Percentiles rank a stretch among this genome's conserved stretches.
These are phyloP conservation scores for Drosophila lacteicornis DNA, from an alignment of 1,140 invertebrate species.

Conservation along the genomic window DNA sequence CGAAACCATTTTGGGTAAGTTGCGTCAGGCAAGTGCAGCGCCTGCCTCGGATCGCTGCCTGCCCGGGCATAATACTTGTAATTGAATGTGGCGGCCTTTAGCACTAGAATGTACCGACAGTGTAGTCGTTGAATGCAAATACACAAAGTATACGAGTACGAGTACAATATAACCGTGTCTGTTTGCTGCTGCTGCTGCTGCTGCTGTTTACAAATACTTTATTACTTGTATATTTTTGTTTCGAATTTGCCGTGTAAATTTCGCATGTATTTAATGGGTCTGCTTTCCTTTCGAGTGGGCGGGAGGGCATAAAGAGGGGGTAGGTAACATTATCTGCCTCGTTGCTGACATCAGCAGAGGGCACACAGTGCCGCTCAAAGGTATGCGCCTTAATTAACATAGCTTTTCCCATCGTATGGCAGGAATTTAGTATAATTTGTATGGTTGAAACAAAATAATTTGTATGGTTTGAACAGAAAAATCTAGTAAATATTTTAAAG, in stretches of 20 bases:
- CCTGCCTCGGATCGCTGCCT: constrained; percentile 42
- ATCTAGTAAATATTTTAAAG: background rate
- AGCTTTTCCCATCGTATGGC: constrained; percentile 12
- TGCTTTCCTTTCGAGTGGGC: constrained; percentile 23
- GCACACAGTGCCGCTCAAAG: constrained; percentile 73
- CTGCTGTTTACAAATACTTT: constrained; percentile 47
- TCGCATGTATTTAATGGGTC: constrained; percentile 50
- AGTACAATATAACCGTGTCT: constrained; percentile 46
- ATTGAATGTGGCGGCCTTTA: constrained; percentile 73
- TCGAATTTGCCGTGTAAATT: constrained; percentile 29
- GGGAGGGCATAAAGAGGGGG: constrained; percentile 1
- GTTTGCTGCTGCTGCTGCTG: constrained; percentile 5
- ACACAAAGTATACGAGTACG: constrained; percentile 54
- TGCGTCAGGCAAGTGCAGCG: constrained; percentile 30
- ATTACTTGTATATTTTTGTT: constrained; percentile 50
- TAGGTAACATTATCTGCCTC: constrained; percentile 66
- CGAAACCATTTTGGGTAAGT: constrained; percentile 65
- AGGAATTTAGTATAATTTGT: background rate
- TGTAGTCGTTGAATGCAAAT: constrained; percentile 41
- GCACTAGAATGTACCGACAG: constrained; percentile 71
- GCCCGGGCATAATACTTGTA: constrained; percentile 65
- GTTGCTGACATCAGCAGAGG: constrained; percentile 55
- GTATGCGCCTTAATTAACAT: constrained; percentile 27
- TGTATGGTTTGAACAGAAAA: too few species aligned
- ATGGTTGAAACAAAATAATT: background rate